phyloP scores from a whole-genome alignment of 2,797 vertebrate species.

The Ceryle rudis region DNA sequence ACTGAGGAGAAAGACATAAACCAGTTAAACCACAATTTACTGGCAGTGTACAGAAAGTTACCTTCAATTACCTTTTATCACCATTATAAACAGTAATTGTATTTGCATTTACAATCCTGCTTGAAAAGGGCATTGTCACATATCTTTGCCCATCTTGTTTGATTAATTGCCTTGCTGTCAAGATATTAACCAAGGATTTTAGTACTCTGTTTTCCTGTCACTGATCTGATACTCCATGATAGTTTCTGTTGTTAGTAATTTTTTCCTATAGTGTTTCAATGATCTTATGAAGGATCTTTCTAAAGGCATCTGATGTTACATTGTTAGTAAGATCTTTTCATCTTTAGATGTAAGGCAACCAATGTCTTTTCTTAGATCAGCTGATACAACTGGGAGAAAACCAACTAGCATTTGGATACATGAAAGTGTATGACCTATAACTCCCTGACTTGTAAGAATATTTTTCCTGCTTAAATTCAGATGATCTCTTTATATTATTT shows the following conservation, averaged over 20 bases:
- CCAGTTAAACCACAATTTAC: background rate
- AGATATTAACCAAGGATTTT: slow-evolving; percentile 47
- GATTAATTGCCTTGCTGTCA: slow-evolving; percentile 63
- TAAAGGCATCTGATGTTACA: background rate
- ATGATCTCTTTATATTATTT: rapidly evolving
- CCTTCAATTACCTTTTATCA: slow-evolving; percentile 37
- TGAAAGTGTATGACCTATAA: background rate
- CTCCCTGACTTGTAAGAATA: background rate
- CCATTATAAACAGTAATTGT: background rate
- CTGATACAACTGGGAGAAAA: background rate
- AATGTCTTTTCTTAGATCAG: background rate
- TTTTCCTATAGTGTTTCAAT: background rate
- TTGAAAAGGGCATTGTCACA: slow-evolving; percentile 68
- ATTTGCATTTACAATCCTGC: slow-evolving; percentile 52
- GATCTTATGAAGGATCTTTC: background rate
- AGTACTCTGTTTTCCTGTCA: slow-evolving; percentile 24
- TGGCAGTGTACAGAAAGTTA: background rate
- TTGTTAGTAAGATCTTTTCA: background rate
- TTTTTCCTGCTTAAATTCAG: background rate
- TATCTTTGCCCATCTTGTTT: slow-evolving; percentile 50
- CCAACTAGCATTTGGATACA: background rate
- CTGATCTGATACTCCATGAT: background rate
- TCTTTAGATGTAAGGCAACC: background rate
- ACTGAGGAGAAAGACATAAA: background rate
- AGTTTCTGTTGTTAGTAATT: background rate